Base-by-base conservation (phyloP, 2,888 invertebrate species). In the Geophilus truncorum region DNA sequence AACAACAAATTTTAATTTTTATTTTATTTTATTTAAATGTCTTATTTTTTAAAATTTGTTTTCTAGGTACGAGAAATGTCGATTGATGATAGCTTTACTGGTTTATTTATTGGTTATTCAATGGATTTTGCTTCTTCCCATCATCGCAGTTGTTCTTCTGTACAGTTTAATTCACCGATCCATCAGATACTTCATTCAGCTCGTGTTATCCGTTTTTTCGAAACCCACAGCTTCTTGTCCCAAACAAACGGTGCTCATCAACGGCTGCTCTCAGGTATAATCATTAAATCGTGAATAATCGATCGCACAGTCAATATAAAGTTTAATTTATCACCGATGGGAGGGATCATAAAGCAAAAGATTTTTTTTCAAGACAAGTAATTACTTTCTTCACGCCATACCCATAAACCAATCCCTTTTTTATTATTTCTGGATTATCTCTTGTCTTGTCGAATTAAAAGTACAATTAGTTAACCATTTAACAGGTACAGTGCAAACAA, bases 41-140 rank as follows among this genome's bases (percentile, higher is more conserved):
- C 10, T 62, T 62, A n/a, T 23, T 23, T n/a, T n/a, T 76, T 76
- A n/a, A 12, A 21, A 18, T 70, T 76, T 25, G 21, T n/a, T 18
- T 75, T 76, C 15, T 7, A 76, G 76, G 30, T 76, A 76, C 34
- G 76, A 76, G 15, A 76, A 76, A 76, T 76, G 76, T 18, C 76
- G 76, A 9, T 32, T 76, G 18, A 76, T 76, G 30, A 12, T 76
- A 10, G 18, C 15, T 28, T 32, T 76, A n/a, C 30, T 76, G 76
- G 18, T 28, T 10, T 76, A 76, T 34, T 76, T 76, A 28, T 28
- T 76, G 30, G 76, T 76, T 30, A 4, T 76, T 12, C 76, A 76
- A 12, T 76, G 76, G 76, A 21, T 76, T 5, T n/a, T 76, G 30
- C 12, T 76, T 10, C 28, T 76, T 3, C 76, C 76, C 12, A 10